Evolutionary conservation across 2,888 invertebrate species (phyloP), one percentile per base, ranked within the genome.

Genomic region (Orthosia gracilis): DNA sequence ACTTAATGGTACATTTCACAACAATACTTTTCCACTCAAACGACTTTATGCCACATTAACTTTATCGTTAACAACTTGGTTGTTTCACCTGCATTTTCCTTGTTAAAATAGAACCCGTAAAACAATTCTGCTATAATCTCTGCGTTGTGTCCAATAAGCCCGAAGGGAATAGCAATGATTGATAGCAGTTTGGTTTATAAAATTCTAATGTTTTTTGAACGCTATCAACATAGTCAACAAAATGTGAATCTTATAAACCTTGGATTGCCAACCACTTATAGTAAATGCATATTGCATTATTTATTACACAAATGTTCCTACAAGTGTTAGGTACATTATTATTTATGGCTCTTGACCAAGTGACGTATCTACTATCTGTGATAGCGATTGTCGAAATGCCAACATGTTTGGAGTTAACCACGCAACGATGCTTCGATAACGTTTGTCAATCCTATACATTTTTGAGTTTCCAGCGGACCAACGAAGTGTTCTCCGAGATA

Each of bases 31-130:
- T 54, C 50, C 15, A 69, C 40, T 18, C 31, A 58, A 83, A 83
- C 59, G 71, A 64, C 74, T 72, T 67, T 55, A 40, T 50, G 71
- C 61, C 64, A 67, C 74, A 78, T 74, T 78, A 64, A 74, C 17
- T 66, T 57, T 18, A 66, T 58, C 40, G 67, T 70, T 69, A 69
- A 58, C 40, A 83, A 23, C 59, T n/a, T 59, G 40, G 13, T 72
- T 49, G 64, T 69, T 69, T 66, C 31, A 23, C 18, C 50, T 17
- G 11, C 2, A 50, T 45, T 59, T n/a, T 31, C 47, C 13, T n/a
- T 3, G 54, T 4, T 4, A 26, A 23, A 23, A 50, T 13, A 54
- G 49, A 49, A 40, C n/a, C 3, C 7, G 7, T 4, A 2, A 47
- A 66, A 13, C 17, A 65, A 23, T 69, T 11, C 11, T 52, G 12